These are phyloP conservation scores for Lasiurus cinereus DNA, from an alignment of 2,113 vertebrate species.

Conservation along the genomic window DNA sequence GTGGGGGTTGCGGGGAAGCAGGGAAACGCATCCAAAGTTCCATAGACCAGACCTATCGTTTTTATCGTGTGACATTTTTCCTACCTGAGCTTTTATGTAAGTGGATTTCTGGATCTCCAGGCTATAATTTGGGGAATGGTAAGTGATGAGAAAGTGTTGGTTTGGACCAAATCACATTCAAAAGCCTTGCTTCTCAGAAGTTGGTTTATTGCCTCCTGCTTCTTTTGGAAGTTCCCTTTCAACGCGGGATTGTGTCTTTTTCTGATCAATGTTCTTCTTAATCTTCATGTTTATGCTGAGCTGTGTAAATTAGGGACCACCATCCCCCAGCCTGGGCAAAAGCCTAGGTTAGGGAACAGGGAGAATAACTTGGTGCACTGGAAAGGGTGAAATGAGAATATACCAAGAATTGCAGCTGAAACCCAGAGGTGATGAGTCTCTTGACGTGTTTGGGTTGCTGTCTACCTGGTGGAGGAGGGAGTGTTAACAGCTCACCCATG, in stretches of 20 bases:
- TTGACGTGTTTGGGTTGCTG: not conserved
- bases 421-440: accelerated
- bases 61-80: conserved; percentile 54
- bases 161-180: conserved; percentile 56
- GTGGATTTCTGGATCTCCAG: conserved; percentile 51
- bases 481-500: not conserved
- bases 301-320: not conserved
- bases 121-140: conserved; percentile 51
- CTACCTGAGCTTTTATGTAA: conserved; percentile 49
- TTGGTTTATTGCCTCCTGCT: not conserved
- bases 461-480: not conserved
- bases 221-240: not conserved
- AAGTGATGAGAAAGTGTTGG: conserved; percentile 42
- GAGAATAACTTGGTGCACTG: not conserved
- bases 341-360: not conserved
- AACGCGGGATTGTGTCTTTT: not conserved
- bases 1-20: not conserved
- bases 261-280: not conserved
- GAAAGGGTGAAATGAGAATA: not conserved
- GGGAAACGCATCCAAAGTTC: not conserved
- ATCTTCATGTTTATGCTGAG: not conserved
- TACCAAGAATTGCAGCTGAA: not conserved
- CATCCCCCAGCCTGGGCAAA: not conserved
- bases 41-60: not conserved
- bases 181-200: conserved; percentile 30